Percentiles rank a stretch among this genome's conserved stretches.
phyloP scores from a whole-genome alignment of 2,113 vertebrate genomes.

The Tylochromis polylepis region DNA sequence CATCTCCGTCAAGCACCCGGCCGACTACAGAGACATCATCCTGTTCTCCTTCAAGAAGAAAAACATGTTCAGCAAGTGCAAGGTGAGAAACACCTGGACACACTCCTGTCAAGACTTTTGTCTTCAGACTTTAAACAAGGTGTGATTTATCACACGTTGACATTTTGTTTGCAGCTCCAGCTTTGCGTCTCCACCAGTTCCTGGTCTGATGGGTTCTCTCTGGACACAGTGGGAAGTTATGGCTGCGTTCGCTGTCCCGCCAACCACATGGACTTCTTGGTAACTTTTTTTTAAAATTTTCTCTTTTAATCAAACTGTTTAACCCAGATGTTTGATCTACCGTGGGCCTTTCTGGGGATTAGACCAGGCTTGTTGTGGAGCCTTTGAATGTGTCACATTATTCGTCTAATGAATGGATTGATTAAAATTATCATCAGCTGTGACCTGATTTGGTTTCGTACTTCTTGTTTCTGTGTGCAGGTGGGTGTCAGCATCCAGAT shows the following conservation, averaged over 20 bases:
- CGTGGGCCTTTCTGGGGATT: background rate
- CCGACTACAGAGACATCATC: conserved; percentile 85
- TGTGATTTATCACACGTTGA: background rate
- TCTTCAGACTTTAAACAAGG: background rate
- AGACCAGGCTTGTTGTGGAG: fast-evolving
- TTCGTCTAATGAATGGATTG: background rate
- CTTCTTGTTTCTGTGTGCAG: conserved; percentile 55
- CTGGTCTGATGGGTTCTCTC: conserved; percentile 89
- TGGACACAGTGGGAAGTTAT: conserved; percentile 94
- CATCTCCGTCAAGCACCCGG: conserved; percentile 83
- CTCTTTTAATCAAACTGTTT: background rate
- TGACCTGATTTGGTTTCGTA: background rate
- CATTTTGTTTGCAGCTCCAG: conserved; percentile 78
- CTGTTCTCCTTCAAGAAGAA: conserved; percentile 95
- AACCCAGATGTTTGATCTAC: background rate
- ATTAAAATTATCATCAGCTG: fast-evolving
- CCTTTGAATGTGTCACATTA: background rate
- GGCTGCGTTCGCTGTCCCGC: conserved; percentile 91
- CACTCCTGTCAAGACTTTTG: fast-evolving
- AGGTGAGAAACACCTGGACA: conserved; percentile 69
- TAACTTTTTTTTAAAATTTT: conserved; percentile 44
- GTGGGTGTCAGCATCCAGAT: conserved; percentile 93
- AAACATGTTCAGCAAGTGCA: conserved; percentile 92
- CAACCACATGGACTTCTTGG: conserved; percentile 85
- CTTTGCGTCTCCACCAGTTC: conserved; percentile 89